Conservation (phyloP, 2,888 invertebrate genomes). For the Molorchus minor region DNA sequence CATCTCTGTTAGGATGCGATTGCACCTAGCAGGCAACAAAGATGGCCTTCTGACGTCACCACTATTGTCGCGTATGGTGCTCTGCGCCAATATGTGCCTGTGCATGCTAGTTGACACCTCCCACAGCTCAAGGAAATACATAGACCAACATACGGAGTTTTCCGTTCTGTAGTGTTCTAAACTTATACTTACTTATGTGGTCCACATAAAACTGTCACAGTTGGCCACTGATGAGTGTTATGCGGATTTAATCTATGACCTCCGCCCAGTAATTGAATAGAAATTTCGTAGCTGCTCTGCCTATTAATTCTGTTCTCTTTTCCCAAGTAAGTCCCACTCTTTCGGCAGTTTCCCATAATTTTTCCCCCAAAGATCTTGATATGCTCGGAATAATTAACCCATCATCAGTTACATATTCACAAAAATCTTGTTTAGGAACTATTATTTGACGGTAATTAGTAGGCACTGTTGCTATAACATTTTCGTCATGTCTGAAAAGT, state of each 20-base stretch:
- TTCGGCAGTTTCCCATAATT: slow-evolving; percentile 76
- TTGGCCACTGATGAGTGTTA: slow-evolving; percentile 89
- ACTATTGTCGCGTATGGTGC: too few relatives aligned
- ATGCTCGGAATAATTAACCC: slow-evolving; percentile 84
- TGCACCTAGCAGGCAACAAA: too few relatives aligned
- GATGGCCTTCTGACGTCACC: too few relatives aligned
- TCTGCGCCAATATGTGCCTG: too few relatives aligned
- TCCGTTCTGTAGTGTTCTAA: too few relatives aligned
- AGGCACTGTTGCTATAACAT: slow-evolving; percentile 75
- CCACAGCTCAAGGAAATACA: too few relatives aligned
- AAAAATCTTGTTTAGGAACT: slow-evolving; percentile 71
- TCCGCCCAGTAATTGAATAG: slow-evolving; percentile 84
- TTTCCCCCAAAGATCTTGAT: slow-evolving; percentile 71
- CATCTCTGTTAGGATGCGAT: too few relatives aligned
- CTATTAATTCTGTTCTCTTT: slow-evolving; percentile 78
- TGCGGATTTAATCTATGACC: slow-evolving; percentile 83
- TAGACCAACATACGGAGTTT: too few relatives aligned
- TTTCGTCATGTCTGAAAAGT: slow-evolving; percentile 83
- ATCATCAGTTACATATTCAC: slow-evolving; percentile 81
- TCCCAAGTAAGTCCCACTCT: slow-evolving; percentile 72
- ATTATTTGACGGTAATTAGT: slow-evolving; percentile 74
- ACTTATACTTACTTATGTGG: slow-evolving; percentile 70
- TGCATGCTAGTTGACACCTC: too few relatives aligned
- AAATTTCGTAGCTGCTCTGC: slow-evolving; percentile 88
- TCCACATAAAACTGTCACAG: slow-evolving; percentile 78